Evolutionary conservation across 2,797 vertebrate species (phyloP).

Genomic region (Cuniculus paca): DNA sequence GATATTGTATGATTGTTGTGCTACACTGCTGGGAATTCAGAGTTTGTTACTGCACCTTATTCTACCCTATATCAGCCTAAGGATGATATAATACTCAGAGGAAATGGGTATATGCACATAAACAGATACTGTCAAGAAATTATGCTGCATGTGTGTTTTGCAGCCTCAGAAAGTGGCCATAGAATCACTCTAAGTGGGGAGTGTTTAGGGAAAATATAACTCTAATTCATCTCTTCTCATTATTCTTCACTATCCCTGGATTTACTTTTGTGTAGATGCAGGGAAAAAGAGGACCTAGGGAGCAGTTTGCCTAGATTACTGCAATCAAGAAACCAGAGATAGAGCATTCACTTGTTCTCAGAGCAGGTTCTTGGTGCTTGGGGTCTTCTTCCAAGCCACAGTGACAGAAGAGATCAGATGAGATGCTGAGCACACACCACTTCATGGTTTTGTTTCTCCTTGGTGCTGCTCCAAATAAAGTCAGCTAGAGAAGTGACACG

Average conservation of each 20-base stretch:
- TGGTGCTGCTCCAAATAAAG: neutral
- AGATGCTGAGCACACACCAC: neutral
- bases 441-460: neutral
- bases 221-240: neutral
- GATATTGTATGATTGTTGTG: neutral
- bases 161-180: neutral
- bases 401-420: neutral
- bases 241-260: neutral
- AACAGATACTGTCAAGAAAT: neutral
- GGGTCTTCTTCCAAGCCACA: neutral
- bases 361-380: neutral
- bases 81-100: neutral
- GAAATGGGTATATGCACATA: neutral
- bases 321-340: neutral
- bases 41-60: neutral
- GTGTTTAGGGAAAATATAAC: neutral
- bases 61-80: neutral
- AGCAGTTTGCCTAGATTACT: neutral
- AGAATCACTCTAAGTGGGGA: neutral
- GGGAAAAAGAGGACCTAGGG: neutral
- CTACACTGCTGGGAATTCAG: neutral
- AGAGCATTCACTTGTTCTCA: neutral
- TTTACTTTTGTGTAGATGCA: neutral
- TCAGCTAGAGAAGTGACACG: neutral
- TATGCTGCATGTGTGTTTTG: neutral